Conservation (phyloP, 2,888 invertebrate genomes). For the Heliconius ismenius region DNA sequence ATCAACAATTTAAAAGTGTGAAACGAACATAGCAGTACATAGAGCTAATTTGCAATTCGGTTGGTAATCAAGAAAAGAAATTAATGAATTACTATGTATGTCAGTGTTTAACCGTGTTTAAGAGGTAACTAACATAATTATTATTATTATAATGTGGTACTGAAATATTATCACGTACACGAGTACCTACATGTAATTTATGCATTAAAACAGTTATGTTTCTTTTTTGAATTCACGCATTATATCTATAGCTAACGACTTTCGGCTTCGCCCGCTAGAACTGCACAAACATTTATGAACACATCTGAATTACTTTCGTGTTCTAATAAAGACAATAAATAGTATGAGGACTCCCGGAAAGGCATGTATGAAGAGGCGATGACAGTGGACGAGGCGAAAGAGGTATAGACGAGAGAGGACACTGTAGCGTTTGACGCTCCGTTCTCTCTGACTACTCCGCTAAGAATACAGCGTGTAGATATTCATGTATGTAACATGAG, state of each 20-base stretch:
- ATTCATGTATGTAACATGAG: not conserved
- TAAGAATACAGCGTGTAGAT: too few species aligned
- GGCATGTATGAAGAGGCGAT: too few species aligned
- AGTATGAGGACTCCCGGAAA: too few species aligned
- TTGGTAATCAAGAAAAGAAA: slow-evolving; percentile 34
- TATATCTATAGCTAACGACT: not conserved
- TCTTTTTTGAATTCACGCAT: not conserved
- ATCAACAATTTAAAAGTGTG: slow-evolving; percentile 29
- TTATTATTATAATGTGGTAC: slow-evolving; percentile 15
- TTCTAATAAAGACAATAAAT: too few species aligned
- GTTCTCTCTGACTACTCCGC: too few species aligned
- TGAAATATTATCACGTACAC: slow-evolving; percentile 37
- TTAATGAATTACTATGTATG: slow-evolving; percentile 44
- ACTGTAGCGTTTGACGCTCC: too few species aligned
- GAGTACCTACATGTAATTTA: not conserved
- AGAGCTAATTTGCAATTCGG: slow-evolving; percentile 35
- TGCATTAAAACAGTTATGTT: not conserved
- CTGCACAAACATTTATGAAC: too few species aligned
- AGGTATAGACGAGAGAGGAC: too few species aligned
- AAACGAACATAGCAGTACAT: slow-evolving; percentile 32
- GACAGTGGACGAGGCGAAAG: too few species aligned
- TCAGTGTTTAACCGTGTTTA: slow-evolving; percentile 45
- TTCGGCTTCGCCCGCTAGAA: too few species aligned
- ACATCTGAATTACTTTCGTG: too few species aligned
- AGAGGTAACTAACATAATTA: slow-evolving; percentile 41